Percentiles rank a stretch among this genome's conserved stretches.
Evolutionary conservation across 1,140 invertebrate genomes (phyloP).

Genomic region (Thaumatotibia leucotreta): DNA sequence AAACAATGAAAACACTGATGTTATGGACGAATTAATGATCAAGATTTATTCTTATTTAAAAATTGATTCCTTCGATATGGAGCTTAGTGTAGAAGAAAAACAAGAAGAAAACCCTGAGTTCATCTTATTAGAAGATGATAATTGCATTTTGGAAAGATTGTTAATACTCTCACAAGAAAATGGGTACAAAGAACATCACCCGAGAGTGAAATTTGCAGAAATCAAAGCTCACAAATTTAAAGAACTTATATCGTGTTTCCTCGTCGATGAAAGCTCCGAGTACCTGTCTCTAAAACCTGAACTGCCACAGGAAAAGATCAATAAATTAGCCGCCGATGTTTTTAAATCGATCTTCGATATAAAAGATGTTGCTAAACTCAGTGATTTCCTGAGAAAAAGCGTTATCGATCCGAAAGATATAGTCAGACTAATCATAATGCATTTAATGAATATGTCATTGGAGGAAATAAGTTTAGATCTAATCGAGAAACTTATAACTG

Average conservation of each 20-base stretch:
- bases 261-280: slow-evolving; percentile 63
- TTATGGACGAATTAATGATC: slow-evolving; percentile 38
- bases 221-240: slow-evolving; percentile 40
- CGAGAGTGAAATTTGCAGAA: slow-evolving; percentile 59
- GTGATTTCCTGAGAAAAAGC: slow-evolving; percentile 73
- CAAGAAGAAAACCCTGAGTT: slow-evolving; percentile 31
- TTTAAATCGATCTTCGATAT: slow-evolving; percentile 79
- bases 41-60: slow-evolving; percentile 37
- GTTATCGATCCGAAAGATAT: slow-evolving; percentile 78
- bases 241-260: slow-evolving; percentile 75
- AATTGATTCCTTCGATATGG: neutral
- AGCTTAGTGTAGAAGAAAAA: slow-evolving; percentile 12
- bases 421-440: slow-evolving; percentile 80
- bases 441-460: slow-evolving; percentile 79
- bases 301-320: slow-evolving; percentile 54
- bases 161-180: slow-evolving; percentile 61
- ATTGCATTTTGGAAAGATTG: slow-evolving; percentile 60
- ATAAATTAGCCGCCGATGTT: slow-evolving; percentile 77
- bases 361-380: slow-evolving; percentile 71
- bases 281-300: slow-evolving; percentile 59
- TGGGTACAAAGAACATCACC: slow-evolving; percentile 55
- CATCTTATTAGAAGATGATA: slow-evolving; percentile 61
- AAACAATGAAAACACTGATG: slow-evolving; percentile 38
- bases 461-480: slow-evolving; percentile 70
- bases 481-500: slow-evolving; percentile 72